These are phyloP conservation scores for Yponomeuta cagnagella DNA, from an alignment of 2,888 invertebrate genomes.

Conservation along the genomic window DNA sequence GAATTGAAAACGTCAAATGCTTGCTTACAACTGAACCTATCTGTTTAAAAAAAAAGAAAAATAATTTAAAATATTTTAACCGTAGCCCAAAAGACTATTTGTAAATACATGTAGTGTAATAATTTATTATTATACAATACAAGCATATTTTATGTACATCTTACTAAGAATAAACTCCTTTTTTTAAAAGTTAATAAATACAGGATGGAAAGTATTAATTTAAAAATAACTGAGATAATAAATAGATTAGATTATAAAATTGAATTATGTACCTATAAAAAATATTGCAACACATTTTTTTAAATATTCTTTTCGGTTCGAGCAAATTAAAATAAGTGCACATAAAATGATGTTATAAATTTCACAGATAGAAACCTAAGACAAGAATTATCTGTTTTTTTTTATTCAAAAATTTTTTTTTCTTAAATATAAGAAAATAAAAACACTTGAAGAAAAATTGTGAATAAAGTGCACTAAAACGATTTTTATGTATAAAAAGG, in stretches of 20 bases:
- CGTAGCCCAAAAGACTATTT: conserved; percentile 64
- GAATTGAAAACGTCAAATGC: conserved; percentile 42
- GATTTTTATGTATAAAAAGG: conserved; percentile 50
- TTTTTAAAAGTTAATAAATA: conserved; percentile 39
- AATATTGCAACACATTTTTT: conserved; percentile 22
- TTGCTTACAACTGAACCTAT: conserved; percentile 55
- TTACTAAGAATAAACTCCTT: conserved; percentile 44
- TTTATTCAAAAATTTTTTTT: conserved; percentile 26
- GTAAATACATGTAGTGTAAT: conserved; percentile 62
- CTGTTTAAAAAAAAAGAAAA: conserved; percentile 33
- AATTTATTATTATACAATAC: conserved; percentile 44
- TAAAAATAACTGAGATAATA: conserved; percentile 62
- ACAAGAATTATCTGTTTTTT: conserved; percentile 35
- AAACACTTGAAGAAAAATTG: conserved; percentile 28
- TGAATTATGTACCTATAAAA: conserved; percentile 28
- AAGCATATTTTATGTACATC: conserved; percentile 38
- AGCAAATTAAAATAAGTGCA: conserved; percentile 17
- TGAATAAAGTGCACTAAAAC: conserved; percentile 60
- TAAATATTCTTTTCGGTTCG: conserved; percentile 23
- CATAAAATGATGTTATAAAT: conserved; percentile 26
- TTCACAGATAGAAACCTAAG: conserved; percentile 48
- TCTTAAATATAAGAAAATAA: conserved; percentile 34
- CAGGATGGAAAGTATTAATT: conserved; percentile 60
- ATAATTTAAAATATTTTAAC: conserved; percentile 21
- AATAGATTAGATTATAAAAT: conserved; percentile 49